Evolutionary conservation across 37 sponge, comb jelly and placozoan genomes (phyloP).

Genomic region (Petrosia ficiformis): DNA sequence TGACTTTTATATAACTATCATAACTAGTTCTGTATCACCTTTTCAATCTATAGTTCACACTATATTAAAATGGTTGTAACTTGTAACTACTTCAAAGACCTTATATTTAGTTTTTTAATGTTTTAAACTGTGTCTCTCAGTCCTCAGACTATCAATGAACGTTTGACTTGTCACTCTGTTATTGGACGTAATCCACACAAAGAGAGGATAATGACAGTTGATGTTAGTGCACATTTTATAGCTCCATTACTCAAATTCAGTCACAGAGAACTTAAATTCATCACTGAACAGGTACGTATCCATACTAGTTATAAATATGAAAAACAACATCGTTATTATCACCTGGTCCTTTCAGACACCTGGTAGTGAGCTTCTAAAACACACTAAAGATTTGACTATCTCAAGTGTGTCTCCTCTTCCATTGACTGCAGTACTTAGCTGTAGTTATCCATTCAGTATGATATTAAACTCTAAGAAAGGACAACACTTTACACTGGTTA

Average conservation of each 20-base stretch:
- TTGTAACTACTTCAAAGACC: too few species aligned
- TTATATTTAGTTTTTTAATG: too few species aligned
- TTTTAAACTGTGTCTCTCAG: too few species aligned
- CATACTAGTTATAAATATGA: too few species aligned
- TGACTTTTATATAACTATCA: too few species aligned
- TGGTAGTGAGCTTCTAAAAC: slow-evolving; percentile 46
- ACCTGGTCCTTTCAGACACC: slow-evolving; percentile 26
- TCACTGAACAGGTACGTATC: slow-evolving; percentile 58
- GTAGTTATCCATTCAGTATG: slow-evolving; percentile 73
- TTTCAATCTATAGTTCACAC: too few species aligned
- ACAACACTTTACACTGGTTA: too few species aligned
- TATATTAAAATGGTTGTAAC: too few species aligned
- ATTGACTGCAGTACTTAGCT: slow-evolving; percentile 56
- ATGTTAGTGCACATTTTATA: slow-evolving; percentile 78
- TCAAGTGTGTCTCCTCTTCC: slow-evolving; percentile 77
- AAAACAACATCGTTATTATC: background rate
- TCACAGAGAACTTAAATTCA: slow-evolving; percentile 54
- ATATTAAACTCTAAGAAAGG: background rate
- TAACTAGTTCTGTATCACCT: too few species aligned
- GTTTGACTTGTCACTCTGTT: slow-evolving; percentile 90
- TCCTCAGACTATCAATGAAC: slow-evolving; percentile 70
- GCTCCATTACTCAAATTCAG: slow-evolving; percentile 82
- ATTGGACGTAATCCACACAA: slow-evolving; percentile 93
- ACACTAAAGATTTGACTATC: slow-evolving; percentile 43
- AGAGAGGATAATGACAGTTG: slow-evolving; percentile 89